Conservation (phyloP, 2,797 vertebrate genomes). For the Nasua narica region DNA sequence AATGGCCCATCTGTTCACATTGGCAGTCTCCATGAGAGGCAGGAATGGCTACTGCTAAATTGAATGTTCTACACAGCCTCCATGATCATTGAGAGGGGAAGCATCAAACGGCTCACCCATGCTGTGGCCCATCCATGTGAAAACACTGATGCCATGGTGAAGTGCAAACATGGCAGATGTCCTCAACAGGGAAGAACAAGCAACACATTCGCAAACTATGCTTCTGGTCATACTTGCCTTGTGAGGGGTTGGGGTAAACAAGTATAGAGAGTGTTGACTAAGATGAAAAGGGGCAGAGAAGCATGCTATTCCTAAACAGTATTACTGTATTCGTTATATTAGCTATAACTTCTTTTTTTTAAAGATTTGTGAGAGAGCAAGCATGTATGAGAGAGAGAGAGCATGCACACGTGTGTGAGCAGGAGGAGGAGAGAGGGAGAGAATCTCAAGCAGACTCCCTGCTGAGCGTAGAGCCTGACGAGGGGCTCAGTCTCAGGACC, state of each 20-base stretch:
- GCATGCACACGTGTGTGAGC: rapidly evolving
- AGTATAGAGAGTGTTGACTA: no score
- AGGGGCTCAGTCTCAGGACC: not conserved
- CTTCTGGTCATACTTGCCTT: slow-evolving; percentile 8
- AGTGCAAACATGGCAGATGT: slow-evolving; percentile 10
- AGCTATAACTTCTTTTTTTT: not conserved
- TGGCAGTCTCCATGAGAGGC: not conserved
- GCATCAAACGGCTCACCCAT: not conserved
- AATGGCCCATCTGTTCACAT: slow-evolving; percentile 44
- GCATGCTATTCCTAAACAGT: not conserved
- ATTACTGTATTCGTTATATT: not conserved
- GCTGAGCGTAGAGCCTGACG: not conserved
- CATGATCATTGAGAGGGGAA: not conserved
- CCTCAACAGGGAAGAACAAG: slow-evolving; percentile 4
- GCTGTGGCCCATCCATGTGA: slow-evolving; percentile 9
- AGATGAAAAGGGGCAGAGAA: not conserved
- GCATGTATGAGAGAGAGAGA: no score
- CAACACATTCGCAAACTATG: slow-evolving; percentile 11
- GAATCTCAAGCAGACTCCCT: not conserved
- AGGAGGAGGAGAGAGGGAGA: not conserved
- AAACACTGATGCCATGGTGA: not conserved
- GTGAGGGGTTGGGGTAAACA: not conserved
- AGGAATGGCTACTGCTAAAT: not conserved
- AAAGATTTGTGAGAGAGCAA: not conserved
- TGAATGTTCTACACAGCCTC: not conserved